Percentiles rank a stretch among this genome's conserved stretches.
These are phyloP conservation scores for Nysson spinosus DNA, from an alignment of 2,888 invertebrate species.

Conservation along the genomic window DNA sequence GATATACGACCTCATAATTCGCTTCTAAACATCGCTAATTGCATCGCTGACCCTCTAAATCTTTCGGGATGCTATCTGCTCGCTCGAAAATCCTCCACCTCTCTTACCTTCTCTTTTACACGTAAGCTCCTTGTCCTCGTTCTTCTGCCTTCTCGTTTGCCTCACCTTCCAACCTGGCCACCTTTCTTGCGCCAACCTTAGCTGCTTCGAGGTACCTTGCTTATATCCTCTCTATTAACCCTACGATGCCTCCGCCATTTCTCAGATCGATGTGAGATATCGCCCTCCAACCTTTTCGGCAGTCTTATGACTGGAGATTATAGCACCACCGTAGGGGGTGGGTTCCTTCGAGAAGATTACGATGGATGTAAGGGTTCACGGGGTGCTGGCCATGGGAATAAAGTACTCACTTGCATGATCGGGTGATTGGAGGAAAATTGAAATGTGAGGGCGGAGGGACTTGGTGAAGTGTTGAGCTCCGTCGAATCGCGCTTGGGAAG, in stretches of 20 bases:
- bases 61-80: conserved; percentile 65
- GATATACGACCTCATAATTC: conserved; percentile 71
- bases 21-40: conserved; percentile 72
- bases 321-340: conserved; percentile 11
- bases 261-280: conserved; percentile 57
- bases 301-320: background rate
- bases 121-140: background rate
- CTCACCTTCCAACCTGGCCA: conserved; percentile 33
- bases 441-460: conserved; percentile 28
- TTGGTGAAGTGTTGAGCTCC: conserved; percentile 13
- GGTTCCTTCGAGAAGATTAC: conserved; percentile 20
- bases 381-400: background rate
- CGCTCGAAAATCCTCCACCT: conserved; percentile 47
- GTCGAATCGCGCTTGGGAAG: conserved; percentile 16
- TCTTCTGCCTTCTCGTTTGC: conserved; percentile 14
- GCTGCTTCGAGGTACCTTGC: conserved; percentile 39
- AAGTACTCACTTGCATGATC: conserved; percentile 10
- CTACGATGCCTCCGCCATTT: conserved; percentile 50
- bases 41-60: conserved; percentile 70
- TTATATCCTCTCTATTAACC: conserved; percentile 60
- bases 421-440: conserved; percentile 42
- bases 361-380: conserved; percentile 30
- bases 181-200: conserved; percentile 40
- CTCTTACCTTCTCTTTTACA: background rate
- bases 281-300: conserved; percentile 22